Evolutionary conservation across 2,113 vertebrate genomes (phyloP).

Genomic region (Dolichotis patagonum): DNA sequence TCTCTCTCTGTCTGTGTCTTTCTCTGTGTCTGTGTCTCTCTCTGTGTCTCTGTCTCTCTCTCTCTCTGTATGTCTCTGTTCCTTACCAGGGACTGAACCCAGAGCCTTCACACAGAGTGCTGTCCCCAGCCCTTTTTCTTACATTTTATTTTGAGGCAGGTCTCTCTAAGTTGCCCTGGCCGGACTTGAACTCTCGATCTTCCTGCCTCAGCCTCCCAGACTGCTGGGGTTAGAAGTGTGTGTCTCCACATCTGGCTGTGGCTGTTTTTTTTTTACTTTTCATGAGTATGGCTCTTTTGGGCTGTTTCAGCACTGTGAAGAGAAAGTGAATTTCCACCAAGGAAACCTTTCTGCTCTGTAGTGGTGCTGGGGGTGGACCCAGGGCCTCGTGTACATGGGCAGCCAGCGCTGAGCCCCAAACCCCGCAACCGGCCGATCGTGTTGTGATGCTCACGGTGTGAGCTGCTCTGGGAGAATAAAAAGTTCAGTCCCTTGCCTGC

Average conservation of each 20-base stretch:
- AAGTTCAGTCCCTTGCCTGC: too few relatives aligned
- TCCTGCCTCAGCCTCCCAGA: background rate
- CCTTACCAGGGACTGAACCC: too few relatives aligned
- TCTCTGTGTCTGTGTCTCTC: background rate
- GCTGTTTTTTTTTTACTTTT: background rate
- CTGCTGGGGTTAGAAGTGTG: background rate
- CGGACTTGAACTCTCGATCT: background rate
- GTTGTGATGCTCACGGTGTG: background rate
- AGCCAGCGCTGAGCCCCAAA: background rate
- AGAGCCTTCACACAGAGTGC: background rate
- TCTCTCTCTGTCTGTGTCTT: background rate
- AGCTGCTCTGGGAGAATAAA: background rate
- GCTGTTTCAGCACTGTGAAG: background rate
- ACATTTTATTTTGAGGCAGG: background rate
- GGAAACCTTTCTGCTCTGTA: background rate
- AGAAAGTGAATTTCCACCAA: constrained; percentile 19
- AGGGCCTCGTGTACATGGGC: background rate
- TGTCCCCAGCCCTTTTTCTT: background rate
- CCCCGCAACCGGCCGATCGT: rapidly evolving
- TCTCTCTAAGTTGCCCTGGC: background rate
- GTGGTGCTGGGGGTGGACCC: background rate
- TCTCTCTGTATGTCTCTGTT: background rate
- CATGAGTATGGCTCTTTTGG: background rate
- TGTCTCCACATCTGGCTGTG: background rate
- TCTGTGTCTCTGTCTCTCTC: background rate